phyloP scores from a whole-genome alignment of 2,888 invertebrate genomes.

The Drosophila suboccidentalis region DNA sequence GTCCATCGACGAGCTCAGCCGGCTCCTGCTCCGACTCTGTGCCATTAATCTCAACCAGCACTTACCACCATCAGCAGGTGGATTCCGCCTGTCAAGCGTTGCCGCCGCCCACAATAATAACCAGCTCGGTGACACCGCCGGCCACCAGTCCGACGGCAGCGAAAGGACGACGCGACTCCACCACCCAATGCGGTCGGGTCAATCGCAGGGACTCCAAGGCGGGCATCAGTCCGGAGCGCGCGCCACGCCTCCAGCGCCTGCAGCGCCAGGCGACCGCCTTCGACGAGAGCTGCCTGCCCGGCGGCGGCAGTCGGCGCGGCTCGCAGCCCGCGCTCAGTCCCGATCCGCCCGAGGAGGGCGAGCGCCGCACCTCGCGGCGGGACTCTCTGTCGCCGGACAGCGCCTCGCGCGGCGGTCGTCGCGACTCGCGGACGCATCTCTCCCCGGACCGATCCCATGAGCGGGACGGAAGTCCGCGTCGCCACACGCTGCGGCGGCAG shows the following conservation, averaged over 20 bases:
- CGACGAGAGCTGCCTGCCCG: constrained; percentile 93
- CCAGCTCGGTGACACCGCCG: constrained; percentile 93
- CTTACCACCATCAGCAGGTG: constrained; percentile 88
- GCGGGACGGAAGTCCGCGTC: constrained; percentile 92
- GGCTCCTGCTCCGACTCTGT: constrained; percentile 89
- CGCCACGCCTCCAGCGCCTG: constrained; percentile 88
- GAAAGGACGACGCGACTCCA: constrained; percentile 91
- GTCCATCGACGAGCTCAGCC: constrained; percentile 91
- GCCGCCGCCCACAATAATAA: constrained; percentile 92
- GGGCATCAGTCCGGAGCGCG: constrained; percentile 89
- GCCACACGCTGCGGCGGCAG: constrained; percentile 91
- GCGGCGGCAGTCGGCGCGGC: constrained; percentile 89
- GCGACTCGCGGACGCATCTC: constrained; percentile 92
- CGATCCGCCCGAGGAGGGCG: constrained; percentile 90
- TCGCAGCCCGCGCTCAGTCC: constrained; percentile 94
- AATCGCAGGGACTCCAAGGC: constrained; percentile 90
- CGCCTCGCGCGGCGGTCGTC: constrained; percentile 89
- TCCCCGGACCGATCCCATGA: constrained; percentile 93
- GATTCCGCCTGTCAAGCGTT: constrained; percentile 89
- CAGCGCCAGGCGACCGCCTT: constrained; percentile 95
- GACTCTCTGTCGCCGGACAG: constrained; percentile 97
- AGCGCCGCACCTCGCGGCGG: constrained; percentile 90
- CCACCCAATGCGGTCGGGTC: constrained; percentile 91
- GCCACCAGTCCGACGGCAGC: constrained; percentile 91
- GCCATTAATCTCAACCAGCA: constrained; percentile 84